A percentile compares a stretch with the other conserved stretches of the same genome.
Conservation (phyloP, 2,113 vertebrate species). For the Xenotilapia caudafasciata region DNA sequence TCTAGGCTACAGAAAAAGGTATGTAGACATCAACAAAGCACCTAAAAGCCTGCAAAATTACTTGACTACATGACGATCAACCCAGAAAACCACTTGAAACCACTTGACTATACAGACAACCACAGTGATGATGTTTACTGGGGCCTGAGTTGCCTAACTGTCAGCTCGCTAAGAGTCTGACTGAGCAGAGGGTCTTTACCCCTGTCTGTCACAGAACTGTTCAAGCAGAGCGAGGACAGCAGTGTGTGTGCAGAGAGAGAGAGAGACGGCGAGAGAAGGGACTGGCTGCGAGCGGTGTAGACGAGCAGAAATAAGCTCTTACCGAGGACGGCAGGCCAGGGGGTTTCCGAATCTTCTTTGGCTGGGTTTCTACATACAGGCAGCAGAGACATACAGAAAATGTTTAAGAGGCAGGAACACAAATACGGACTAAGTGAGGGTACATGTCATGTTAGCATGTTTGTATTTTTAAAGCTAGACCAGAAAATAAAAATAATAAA, state of each 20-base stretch:
- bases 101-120: conserved; percentile 35
- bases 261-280: not conserved
- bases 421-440: not conserved
- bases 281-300: conserved; percentile 23
- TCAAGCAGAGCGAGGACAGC: conserved; percentile 38
- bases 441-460: not conserved
- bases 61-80: conserved; percentile 20
- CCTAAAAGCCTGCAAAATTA: conserved; percentile 10
- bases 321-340: conserved; percentile 97
- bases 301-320: conserved; percentile 65
- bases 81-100: conserved; percentile 31
- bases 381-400: not conserved
- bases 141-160: conserved; percentile 39
- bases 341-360: conserved; percentile 98
- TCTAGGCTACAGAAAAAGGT: not conserved
- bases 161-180: conserved; percentile 28
- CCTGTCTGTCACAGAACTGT: conserved; percentile 52
- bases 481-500: not conserved
- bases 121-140: conserved; percentile 41
- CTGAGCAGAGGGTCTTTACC: conserved; percentile 43
- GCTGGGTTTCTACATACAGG: conserved; percentile 80
- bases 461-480: not conserved
- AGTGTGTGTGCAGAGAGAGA: not conserved
- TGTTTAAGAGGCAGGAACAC: not conserved
- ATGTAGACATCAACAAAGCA: not conserved